Conservation (phyloP, 2,888 invertebrate genomes). For the Eulithis testata region DNA sequence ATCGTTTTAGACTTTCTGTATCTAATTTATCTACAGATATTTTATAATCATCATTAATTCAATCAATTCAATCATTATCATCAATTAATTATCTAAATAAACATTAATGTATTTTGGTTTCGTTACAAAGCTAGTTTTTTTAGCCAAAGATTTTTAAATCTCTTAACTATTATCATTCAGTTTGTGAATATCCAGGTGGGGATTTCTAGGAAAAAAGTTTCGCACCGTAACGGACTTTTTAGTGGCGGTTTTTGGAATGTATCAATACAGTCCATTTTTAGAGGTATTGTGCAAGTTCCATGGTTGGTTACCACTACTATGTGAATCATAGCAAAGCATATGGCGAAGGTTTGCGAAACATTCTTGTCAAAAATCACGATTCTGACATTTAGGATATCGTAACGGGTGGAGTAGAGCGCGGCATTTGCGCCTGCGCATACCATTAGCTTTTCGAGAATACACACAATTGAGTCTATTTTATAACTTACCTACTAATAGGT, state of each 20-base stretch:
- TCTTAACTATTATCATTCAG: too few species aligned
- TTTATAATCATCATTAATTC: too few species aligned
- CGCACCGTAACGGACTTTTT: too few species aligned
- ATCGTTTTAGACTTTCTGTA: too few species aligned
- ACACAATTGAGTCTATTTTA: slow-evolving; percentile 23
- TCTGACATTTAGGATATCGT: slow-evolving; percentile 79
- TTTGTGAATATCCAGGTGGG: too few species aligned
- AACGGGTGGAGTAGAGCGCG: slow-evolving; percentile 72
- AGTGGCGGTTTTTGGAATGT: not conserved
- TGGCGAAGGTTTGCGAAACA: slow-evolving; percentile 67
- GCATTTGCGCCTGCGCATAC: slow-evolving; percentile 75
- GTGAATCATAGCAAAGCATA: slow-evolving; percentile 50
- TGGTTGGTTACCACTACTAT: slow-evolving; percentile 31
- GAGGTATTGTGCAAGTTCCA: slow-evolving; percentile 33
- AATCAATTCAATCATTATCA: too few species aligned
- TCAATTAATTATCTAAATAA: too few species aligned
- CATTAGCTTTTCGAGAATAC: slow-evolving; percentile 53
- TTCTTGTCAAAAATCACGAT: slow-evolving; percentile 81
- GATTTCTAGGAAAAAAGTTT: too few species aligned
- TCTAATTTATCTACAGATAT: too few species aligned
- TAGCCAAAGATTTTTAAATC: too few species aligned
- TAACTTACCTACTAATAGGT: not conserved
- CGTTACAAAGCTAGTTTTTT: too few species aligned
- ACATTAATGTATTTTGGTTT: too few species aligned
- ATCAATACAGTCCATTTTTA: slow-evolving; percentile 29